Evolutionary conservation across 2,113 vertebrate genomes (phyloP).

Genomic region (Heterocephalus glaber): DNA sequence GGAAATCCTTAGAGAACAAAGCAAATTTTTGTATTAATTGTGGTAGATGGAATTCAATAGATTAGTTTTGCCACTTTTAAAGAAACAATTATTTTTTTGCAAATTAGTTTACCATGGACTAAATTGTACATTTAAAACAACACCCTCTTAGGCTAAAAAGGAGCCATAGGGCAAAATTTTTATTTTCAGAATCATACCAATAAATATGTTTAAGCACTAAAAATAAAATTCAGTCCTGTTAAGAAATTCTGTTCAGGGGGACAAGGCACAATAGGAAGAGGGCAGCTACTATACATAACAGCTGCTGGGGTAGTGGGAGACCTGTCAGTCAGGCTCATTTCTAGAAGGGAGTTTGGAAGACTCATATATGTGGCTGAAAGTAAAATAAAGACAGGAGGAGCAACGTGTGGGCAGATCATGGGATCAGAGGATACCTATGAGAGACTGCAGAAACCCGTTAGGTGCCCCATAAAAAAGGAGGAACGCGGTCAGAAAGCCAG

Average conservation of each 20-base stretch:
- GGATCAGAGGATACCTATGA: no score
- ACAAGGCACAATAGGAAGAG: no score
- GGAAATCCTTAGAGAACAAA: background rate
- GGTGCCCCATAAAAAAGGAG: no score
- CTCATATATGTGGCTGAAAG: no score
- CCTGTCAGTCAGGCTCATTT: no score
- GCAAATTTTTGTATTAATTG: background rate
- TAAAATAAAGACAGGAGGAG: no score
- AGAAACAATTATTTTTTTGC: slow-evolving; percentile 10
- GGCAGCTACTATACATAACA: no score
- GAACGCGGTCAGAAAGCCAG: no score
- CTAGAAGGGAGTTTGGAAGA: no score
- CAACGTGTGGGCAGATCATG: no score
- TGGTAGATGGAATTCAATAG: background rate
- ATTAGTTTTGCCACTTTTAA: background rate
- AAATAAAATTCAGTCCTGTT: slow-evolving; percentile 19
- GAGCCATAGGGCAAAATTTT: background rate
- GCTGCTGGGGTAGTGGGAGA: no score
- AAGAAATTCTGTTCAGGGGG: background rate
- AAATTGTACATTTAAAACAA: background rate
- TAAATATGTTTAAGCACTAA: background rate
- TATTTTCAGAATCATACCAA: background rate
- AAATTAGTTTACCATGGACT: background rate
- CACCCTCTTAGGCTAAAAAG: background rate
- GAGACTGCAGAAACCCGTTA: no score